Evolutionary conservation across 2,888 invertebrate species (phyloP).

Genomic region (Ptychoptera contaminata): DNA sequence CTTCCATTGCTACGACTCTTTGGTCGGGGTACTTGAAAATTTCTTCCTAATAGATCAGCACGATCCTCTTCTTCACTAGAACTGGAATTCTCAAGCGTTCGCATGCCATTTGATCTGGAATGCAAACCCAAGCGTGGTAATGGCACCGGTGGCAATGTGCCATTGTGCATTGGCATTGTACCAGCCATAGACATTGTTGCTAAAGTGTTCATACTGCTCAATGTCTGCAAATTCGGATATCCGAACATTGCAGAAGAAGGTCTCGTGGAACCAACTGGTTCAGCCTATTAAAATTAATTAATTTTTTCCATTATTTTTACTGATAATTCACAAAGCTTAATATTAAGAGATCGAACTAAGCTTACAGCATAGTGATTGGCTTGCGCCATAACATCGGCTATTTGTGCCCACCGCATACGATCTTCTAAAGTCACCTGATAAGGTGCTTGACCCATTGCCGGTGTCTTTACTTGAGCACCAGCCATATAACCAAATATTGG

Average conservation of each 20-base stretch:
- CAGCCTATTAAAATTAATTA: conserved; percentile 36
- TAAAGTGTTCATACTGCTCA: conserved; percentile 11
- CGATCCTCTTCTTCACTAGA: conserved; percentile 54
- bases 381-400: conserved; percentile 76
- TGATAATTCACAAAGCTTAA: not conserved
- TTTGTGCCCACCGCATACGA: conserved; percentile 74
- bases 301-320: not conserved
- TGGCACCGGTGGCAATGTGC: conserved; percentile 52
- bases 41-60: conserved; percentile 54
- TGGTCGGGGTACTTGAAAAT: conserved; percentile 64
- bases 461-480: conserved; percentile 53
- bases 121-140: conserved; percentile 39
- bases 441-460: conserved; percentile 50
- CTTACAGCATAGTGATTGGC: conserved; percentile 72
- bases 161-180: conserved; percentile 28
- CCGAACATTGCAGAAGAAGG: conserved; percentile 75
- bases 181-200: conserved; percentile 31
- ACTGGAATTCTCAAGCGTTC: conserved; percentile 38
- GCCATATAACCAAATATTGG: conserved; percentile 82
- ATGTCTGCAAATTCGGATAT: conserved; percentile 45
- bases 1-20: conserved; percentile 60
- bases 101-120: conserved; percentile 32
- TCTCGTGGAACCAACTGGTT: conserved; percentile 52
- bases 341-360: conserved; percentile 8
- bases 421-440: conserved; percentile 65